Conservation (phyloP, 2,797 vertebrate genomes). For the Platalea minor region DNA sequence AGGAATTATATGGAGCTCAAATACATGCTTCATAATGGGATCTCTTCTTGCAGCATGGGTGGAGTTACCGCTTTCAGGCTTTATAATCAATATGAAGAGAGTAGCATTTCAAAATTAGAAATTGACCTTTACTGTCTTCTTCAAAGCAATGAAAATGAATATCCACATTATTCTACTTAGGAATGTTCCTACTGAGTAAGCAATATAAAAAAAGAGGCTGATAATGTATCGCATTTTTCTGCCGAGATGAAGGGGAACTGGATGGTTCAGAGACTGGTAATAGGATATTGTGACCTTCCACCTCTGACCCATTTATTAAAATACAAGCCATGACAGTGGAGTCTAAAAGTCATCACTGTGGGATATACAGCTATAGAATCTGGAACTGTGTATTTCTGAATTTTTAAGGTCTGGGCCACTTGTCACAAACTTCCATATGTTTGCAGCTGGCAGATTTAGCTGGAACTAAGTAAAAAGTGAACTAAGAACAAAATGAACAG, state of each 20-base stretch:
- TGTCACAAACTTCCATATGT: background rate
- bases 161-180: background rate
- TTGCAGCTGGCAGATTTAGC: background rate
- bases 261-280: background rate
- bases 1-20: background rate
- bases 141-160: constrained; percentile 39
- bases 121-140: constrained; percentile 27
- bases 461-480: background rate
- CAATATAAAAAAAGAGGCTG: background rate
- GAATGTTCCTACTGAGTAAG: background rate
- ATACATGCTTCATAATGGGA: background rate
- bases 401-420: background rate
- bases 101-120: constrained; percentile 30
- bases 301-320: constrained; percentile 23
- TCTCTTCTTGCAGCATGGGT: background rate
- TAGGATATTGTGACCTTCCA: background rate
- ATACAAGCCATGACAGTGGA: background rate
- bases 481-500: background rate
- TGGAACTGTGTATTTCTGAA: background rate
- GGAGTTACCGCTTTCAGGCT: background rate
- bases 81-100: background rate
- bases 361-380: background rate
- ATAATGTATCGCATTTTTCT: background rate
- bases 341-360: background rate
- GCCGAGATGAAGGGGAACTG: background rate